Conservation (phyloP, 2,113 vertebrate genomes). For the Microcebus tavaratra region DNA sequence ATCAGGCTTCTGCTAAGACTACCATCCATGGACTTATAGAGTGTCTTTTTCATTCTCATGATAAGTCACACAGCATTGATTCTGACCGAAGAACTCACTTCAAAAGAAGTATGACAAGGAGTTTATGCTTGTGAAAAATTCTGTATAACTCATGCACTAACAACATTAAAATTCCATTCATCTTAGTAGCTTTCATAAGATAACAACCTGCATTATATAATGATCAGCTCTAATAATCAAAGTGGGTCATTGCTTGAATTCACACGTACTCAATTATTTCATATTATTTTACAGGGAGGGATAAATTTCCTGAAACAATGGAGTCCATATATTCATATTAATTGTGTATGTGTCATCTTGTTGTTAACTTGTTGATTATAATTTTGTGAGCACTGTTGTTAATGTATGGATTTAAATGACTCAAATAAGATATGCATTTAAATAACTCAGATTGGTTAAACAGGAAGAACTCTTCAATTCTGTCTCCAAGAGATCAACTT, state of each 20-base stretch:
- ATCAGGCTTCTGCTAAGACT: background rate
- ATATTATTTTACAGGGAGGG: background rate
- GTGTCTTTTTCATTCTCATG: background rate
- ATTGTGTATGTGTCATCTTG: background rate
- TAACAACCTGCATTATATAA: background rate
- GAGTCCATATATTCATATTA: background rate
- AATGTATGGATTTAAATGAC: background rate
- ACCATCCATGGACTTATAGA: background rate
- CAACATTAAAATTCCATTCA: background rate
- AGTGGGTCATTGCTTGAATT: background rate
- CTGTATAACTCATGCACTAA: background rate
- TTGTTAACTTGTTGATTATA: background rate
- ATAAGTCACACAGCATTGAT: background rate
- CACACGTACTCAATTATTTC: background rate
- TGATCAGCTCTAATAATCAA: background rate
- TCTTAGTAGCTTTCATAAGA: background rate
- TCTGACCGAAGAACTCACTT: background rate
- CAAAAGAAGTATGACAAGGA: background rate
- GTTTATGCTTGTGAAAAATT: background rate
- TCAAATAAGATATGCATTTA: background rate
- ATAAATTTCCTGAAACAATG: background rate
- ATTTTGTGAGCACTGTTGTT: background rate
- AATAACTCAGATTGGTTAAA: background rate
- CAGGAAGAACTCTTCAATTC: background rate
- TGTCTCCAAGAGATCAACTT: background rate